A percentile compares a stretch with the other conserved stretches of the same genome.
phyloP scores from a whole-genome alignment of 2,888 invertebrate genomes.

The Drosophila kuntzei region DNA sequence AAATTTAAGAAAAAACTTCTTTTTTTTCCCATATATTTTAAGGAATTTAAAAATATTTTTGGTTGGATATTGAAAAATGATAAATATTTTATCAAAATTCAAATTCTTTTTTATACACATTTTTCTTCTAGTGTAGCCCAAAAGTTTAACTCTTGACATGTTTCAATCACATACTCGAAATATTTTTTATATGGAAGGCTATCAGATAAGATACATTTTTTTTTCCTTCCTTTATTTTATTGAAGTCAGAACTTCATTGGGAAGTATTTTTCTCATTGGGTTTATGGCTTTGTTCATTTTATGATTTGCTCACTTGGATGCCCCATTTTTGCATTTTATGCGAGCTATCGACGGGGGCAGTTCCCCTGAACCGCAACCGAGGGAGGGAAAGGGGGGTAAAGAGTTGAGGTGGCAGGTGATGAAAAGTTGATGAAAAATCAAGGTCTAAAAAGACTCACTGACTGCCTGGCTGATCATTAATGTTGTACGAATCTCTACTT shows the following conservation, averaged over 20 bases:
- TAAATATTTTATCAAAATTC: too few species aligned
- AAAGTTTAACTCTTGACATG: slow-evolving; percentile 1
- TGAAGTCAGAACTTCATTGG: slow-evolving; percentile 4
- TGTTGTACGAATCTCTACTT: slow-evolving; percentile 33
- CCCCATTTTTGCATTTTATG: slow-evolving; percentile 48
- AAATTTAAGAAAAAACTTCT: too few species aligned
- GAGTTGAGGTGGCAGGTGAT: not conserved
- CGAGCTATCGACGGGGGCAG: slow-evolving; percentile 3
- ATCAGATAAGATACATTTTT: slow-evolving; percentile 9
- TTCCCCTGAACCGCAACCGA: slow-evolving; percentile 17
- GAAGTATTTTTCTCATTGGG: slow-evolving; percentile 19
- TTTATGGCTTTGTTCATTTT: slow-evolving; percentile 14
- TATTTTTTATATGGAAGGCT: slow-evolving; percentile 4
- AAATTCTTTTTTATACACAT: not conserved
- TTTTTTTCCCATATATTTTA: too few species aligned
- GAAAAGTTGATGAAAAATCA: slow-evolving; percentile 44
- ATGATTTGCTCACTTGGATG: slow-evolving; percentile 33
- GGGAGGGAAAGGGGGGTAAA: not conserved
- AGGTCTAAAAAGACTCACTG: slow-evolving; percentile 53
- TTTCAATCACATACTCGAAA: slow-evolving; percentile 2
- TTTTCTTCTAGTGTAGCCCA: not conserved
- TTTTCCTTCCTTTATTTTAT: not conserved
- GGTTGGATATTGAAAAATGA: too few species aligned
- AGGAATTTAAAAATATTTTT: too few species aligned
- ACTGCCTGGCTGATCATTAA: slow-evolving; percentile 62